Evolutionary conservation across 2,888 invertebrate genomes (phyloP).

Genomic region (Endotricha flammealis): DNA sequence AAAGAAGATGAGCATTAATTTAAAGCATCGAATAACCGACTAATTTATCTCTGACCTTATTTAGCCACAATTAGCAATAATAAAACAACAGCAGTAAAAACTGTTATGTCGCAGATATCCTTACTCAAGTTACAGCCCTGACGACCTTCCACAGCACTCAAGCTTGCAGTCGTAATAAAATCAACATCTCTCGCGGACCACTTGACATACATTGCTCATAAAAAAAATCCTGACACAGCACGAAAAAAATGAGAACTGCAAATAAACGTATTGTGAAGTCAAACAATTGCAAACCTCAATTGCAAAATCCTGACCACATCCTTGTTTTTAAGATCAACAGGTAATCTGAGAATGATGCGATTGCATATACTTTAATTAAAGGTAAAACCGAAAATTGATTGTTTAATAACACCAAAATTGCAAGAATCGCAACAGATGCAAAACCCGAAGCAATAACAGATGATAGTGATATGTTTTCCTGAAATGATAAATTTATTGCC

Average conservation of each 20-base stretch:
- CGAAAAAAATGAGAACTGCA: slow-evolving; percentile 1
- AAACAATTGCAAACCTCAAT: slow-evolving; percentile 3
- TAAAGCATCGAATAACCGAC: slow-evolving; percentile 20
- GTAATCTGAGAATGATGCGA: neutral
- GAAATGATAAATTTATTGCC: slow-evolving; percentile 10
- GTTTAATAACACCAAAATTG: no score
- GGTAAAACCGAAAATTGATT: slow-evolving; percentile 2
- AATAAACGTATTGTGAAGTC: slow-evolving; percentile 1
- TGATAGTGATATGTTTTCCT: slow-evolving; percentile 7
- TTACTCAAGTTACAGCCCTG: slow-evolving; percentile 51
- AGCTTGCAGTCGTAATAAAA: slow-evolving; percentile 58
- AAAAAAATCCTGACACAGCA: slow-evolving; percentile 27
- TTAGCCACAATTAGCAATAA: slow-evolving; percentile 42
- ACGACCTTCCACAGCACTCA: slow-evolving; percentile 51
- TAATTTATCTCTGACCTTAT: slow-evolving; percentile 37
- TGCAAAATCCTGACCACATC: slow-evolving; percentile 1
- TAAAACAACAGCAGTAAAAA: slow-evolving; percentile 41
- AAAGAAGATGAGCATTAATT: slow-evolving; percentile 18
- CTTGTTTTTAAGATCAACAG: slow-evolving; percentile 3
- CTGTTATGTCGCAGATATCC: slow-evolving; percentile 46
- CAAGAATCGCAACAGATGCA: slow-evolving; percentile 6
- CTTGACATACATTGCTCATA: slow-evolving; percentile 62
- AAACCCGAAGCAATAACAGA: slow-evolving; percentile 1
- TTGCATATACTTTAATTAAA: slow-evolving; percentile 7
- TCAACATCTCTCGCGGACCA: slow-evolving; percentile 49